Conservation (phyloP, 2,888 invertebrate genomes). For the Calameuta filiformis region DNA sequence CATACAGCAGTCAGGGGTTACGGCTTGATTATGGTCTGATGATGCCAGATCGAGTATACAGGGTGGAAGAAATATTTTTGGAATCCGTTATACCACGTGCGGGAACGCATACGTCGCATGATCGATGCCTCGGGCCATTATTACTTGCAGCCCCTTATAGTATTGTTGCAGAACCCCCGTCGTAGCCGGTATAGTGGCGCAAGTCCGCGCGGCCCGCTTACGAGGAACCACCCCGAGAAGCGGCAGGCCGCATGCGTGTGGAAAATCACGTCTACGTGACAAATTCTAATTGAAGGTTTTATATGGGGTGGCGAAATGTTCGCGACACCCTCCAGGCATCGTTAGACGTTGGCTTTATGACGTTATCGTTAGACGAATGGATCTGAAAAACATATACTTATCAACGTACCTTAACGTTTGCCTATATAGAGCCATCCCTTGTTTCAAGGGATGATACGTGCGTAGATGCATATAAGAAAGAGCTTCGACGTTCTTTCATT, state of each 20-base stretch:
- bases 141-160: conserved; percentile 54
- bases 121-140: conserved; percentile 60
- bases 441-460: neutral
- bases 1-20: neutral
- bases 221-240: neutral
- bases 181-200: neutral
- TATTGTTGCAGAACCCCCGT: conserved; percentile 46
- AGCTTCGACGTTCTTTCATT: neutral
- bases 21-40: neutral
- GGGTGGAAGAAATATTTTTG: neutral
- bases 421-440: neutral
- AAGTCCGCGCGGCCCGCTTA: neutral
- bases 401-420: neutral
- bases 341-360: neutral
- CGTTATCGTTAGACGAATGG: neutral
- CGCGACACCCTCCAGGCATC: conserved; percentile 7
- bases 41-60: neutral
- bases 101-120: conserved; percentile 39
- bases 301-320: conserved; percentile 12
- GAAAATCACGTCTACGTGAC: conserved; percentile 54
- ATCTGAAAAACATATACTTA: neutral
- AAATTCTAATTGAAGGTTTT: conserved; percentile 59
- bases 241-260: conserved; percentile 15
- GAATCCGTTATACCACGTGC: conserved; percentile 11
- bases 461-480: neutral